Conservation (phyloP, 1,140 invertebrate species). For the Episyrphus balteatus region DNA sequence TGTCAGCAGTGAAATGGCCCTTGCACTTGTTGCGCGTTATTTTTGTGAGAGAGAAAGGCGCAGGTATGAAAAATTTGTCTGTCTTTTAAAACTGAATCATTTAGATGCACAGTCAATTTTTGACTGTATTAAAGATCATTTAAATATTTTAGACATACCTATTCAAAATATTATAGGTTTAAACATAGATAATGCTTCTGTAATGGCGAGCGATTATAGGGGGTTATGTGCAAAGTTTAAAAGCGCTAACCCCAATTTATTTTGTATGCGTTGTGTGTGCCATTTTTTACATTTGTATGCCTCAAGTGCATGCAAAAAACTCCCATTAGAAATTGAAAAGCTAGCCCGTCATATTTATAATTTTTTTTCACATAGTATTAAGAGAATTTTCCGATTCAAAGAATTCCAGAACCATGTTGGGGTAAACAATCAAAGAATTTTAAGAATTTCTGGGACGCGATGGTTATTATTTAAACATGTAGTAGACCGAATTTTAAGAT, state of each 20-base stretch:
- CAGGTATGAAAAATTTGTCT: no score
- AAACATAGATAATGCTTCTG: slow-evolving; percentile 2
- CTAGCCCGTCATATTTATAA: slow-evolving; percentile 14
- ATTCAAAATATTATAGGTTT: slow-evolving; percentile 8
- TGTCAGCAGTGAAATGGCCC: no score
- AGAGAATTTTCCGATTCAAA: slow-evolving; percentile 7
- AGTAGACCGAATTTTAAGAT: slow-evolving; percentile 5
- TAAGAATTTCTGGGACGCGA: slow-evolving; percentile 12
- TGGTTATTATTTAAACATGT: slow-evolving; percentile 11
- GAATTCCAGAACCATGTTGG: slow-evolving; percentile 16
- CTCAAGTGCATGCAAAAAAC: slow-evolving; percentile 13
- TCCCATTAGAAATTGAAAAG: slow-evolving; percentile 15
- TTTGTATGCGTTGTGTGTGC: slow-evolving; percentile 6
- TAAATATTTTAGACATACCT: background rate
- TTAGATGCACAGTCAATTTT: no score
- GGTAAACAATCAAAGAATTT: slow-evolving; percentile 16
- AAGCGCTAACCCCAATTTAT: slow-evolving; percentile 2
- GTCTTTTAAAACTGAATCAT: no score
- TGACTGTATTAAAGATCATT: no score
- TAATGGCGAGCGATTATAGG: slow-evolving; percentile 3
- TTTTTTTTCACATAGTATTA: slow-evolving; percentile 12
- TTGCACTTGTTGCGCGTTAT: no score
- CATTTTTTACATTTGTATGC: slow-evolving; percentile 9
- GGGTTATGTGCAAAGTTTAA: slow-evolving; percentile 2
- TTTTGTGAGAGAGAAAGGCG: no score